phyloP scores from a whole-genome alignment of 2,888 invertebrate genomes.

The Scaptomyza flava region DNA sequence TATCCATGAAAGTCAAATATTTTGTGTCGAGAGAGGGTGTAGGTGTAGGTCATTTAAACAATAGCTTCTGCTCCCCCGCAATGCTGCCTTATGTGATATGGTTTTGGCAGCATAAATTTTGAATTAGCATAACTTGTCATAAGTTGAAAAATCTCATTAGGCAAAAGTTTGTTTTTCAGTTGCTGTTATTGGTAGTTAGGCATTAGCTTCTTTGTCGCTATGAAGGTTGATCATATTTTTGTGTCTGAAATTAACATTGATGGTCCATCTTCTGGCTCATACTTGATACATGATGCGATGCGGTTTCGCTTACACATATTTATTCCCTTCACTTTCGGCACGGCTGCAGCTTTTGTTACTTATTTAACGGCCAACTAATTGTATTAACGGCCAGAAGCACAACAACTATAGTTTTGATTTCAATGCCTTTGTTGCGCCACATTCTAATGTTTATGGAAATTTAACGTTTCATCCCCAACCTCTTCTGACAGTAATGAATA shows the following conservation, averaged over 20 bases:
- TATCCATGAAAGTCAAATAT: constrained; percentile 15
- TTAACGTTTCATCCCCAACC: constrained; percentile 15
- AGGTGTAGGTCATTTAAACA: constrained; percentile 17
- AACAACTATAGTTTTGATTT: constrained; percentile 38
- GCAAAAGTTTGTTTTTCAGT: constrained; percentile 47
- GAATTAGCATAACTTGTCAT: constrained; percentile 80
- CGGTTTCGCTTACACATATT: constrained; percentile 46
- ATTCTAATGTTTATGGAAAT: constrained; percentile 31
- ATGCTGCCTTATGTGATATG: constrained; percentile 49
- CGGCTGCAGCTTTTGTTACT: constrained; percentile 3
- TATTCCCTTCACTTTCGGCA: constrained; percentile 69
- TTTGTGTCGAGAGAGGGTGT: too few relatives aligned
- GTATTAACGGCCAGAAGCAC: constrained; percentile 59
- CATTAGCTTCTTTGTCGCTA: constrained; percentile 29
- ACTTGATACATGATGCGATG: constrained; percentile 23
- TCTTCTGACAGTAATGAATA: too few relatives aligned
- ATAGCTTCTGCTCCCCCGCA: constrained; percentile 56
- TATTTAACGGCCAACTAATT: constrained; percentile 63
- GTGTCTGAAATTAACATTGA: constrained; percentile 65
- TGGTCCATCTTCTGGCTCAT: constrained; percentile 37
- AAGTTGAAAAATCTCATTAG: constrained; percentile 79
- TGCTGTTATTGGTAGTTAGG: constrained; percentile 33
- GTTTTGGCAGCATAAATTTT: constrained; percentile 35
- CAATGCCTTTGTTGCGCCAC: constrained; percentile 23
- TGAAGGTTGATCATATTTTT: constrained; percentile 57